Evolutionary conservation across 2,797 vertebrate genomes (phyloP), one percentile per base, ranked within the genome.

Genomic region (Pelobates cultripes): DNA sequence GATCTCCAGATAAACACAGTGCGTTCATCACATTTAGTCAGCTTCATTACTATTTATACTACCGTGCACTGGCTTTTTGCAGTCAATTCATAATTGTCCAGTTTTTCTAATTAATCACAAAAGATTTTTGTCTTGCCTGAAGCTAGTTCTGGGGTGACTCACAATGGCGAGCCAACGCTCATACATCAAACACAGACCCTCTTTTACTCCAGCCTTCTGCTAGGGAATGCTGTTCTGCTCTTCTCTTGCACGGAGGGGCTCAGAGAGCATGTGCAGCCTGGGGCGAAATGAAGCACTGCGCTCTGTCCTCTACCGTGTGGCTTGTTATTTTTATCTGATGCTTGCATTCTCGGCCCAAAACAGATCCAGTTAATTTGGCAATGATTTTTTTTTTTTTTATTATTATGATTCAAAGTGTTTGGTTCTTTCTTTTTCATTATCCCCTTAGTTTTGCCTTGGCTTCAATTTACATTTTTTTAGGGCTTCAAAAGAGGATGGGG

Each of bases 71-170:
- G 92, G 90, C 93, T 94, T 93, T 83, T 89, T 90, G 91, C 92
- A 94, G 93, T 92, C 94, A 88, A 91, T 94, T 95, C 92, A 93
- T 96, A 95, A 96, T 95, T 93, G 95, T 96, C 94, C 93, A 91
- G 90, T 95, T 96, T 95, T 96, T 93, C 93, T 94, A 96, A 95
- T 96, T 96, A 96, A 96, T 96, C 95, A 95, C 94, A 95, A 95
- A 96, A 95, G 92, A 95, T 95, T 95, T 95, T 95, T 94, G 92
- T 95, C 95, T 96, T 88, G 94, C 94, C 95, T 90, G 89, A 92
- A 95, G 95, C 94, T 90, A 90, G 80, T 93, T 94, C 90, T 91
- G 91, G 91, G 90, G 93, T 94, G 93, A 94, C 94, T 95, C 92
- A 94, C 91, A 92, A 95, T 93, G 90, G 93, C 91, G 92, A 95